A percentile compares a stretch with the other conserved stretches of the same genome.
Conservation (phyloP, 2,888 invertebrate species). For the Pandemis cinnamomeana region DNA sequence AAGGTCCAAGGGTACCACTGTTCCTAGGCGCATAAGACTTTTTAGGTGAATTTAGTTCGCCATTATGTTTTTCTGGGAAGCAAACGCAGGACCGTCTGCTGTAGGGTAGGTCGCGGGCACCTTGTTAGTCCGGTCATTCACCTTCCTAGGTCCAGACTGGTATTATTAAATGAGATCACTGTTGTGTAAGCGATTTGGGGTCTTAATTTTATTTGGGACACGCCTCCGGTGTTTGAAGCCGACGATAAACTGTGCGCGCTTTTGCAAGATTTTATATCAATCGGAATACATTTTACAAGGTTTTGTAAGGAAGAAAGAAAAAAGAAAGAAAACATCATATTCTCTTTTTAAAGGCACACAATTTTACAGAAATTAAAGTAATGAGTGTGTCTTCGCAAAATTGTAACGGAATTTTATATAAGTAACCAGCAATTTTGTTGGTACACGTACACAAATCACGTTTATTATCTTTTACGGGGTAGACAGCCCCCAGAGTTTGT, state of each 20-base stretch:
- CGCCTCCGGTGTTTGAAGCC: neutral
- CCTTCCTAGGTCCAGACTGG: constrained; percentile 19
- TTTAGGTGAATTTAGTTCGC: neutral
- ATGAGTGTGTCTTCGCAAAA: too few species aligned
- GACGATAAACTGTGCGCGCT: too few species aligned
- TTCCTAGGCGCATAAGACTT: neutral
- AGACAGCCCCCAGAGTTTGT: too few species aligned
- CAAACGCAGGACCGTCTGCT: constrained; percentile 22
- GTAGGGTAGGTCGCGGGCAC: constrained; percentile 39
- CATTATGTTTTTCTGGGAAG: constrained; percentile 39
- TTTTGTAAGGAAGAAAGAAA: too few species aligned
- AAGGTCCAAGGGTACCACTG: neutral
- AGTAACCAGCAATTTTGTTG: neutral
- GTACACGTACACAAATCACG: too few species aligned
- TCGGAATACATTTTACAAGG: too few species aligned
- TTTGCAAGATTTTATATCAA: too few species aligned
- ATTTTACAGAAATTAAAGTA: too few species aligned
- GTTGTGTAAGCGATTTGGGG: constrained; percentile 8
- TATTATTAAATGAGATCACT: constrained; percentile 19
- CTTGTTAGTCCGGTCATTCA: constrained; percentile 20
- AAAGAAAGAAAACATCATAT: too few species aligned
- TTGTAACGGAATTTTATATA: too few species aligned
- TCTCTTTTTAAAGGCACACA: too few species aligned
- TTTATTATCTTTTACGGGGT: too few species aligned
- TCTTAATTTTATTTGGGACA: neutral